Evolutionary conservation across 2,888 invertebrate genomes (phyloP).

Genomic region (Adelognathus sp.): DNA sequence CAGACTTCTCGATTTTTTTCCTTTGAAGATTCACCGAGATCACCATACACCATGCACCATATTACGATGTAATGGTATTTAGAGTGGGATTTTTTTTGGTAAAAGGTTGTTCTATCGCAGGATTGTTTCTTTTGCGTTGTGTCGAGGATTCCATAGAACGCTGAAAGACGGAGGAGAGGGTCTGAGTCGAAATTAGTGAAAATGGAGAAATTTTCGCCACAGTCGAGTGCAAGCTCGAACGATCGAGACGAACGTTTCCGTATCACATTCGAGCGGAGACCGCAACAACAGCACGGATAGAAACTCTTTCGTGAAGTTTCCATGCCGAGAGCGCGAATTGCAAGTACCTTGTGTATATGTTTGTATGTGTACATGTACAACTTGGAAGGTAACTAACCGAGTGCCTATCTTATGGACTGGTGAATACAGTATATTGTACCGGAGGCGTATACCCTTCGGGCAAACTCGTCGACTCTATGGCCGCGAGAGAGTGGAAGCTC

Average conservation of each 20-base stretch:
- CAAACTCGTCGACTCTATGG: constrained; percentile 24
- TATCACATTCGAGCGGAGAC: constrained; percentile 12
- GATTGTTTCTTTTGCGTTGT: too few relatives aligned
- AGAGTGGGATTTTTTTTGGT: too few relatives aligned
- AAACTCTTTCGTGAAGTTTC: constrained; percentile 66
- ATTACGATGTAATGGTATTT: too few relatives aligned
- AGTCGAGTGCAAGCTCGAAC: constrained; percentile 46
- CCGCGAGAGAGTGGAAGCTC: not conserved
- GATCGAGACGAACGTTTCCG: constrained; percentile 63
- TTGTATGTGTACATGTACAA: constrained; percentile 51
- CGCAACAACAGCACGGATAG: not conserved
- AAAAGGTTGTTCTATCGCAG: too few relatives aligned
- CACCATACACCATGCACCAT: too few relatives aligned
- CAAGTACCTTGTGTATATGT: constrained; percentile 50
- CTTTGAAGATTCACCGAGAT: too few relatives aligned
- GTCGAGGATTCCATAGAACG: too few relatives aligned
- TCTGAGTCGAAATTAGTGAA: constrained; percentile 60
- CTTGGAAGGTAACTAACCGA: constrained; percentile 62
- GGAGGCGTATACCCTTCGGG: constrained; percentile 29
- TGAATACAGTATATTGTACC: constrained; percentile 22
- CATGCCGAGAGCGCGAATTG: constrained; percentile 11
- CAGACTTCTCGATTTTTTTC: too few relatives aligned
- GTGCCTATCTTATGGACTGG: constrained; percentile 46
- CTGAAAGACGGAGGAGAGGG: not conserved
- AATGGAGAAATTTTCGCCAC: constrained; percentile 32